Evolutionary conservation across 2,113 vertebrate species (phyloP).

Genomic region (Nibea coibor): DNA sequence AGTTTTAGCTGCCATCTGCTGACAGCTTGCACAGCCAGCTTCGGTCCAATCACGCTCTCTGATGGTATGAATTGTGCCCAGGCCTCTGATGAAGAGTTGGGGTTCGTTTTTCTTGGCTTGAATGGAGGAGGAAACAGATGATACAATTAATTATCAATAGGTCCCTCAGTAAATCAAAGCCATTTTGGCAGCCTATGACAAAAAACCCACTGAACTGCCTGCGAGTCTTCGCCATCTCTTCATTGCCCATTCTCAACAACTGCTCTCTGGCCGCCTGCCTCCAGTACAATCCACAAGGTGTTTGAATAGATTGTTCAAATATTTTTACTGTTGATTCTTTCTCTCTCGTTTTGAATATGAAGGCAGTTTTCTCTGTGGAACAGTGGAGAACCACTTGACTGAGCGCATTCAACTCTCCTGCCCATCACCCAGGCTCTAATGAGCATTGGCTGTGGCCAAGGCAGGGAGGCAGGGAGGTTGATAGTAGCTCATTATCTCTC

Average conservation of each 20-base stretch:
- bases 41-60: conserved; percentile 72
- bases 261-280: conserved; percentile 84
- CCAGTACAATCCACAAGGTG: conserved; percentile 83
- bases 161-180: conserved; percentile 86
- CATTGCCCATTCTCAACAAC: conserved; percentile 88
- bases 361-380: conserved; percentile 62
- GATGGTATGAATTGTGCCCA: conserved; percentile 74
- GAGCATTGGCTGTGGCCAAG: conserved; percentile 72
- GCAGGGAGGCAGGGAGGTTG: conserved; percentile 65
- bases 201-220: conserved; percentile 74
- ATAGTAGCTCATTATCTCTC: conserved; percentile 82
- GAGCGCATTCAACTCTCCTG: conserved; percentile 74
- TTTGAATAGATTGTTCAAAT: conserved; percentile 89
- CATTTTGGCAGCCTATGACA: conserved; percentile 83
- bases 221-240: conserved; percentile 76
- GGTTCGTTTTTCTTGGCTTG: conserved; percentile 84
- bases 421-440: conserved; percentile 78
- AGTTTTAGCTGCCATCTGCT: conserved; percentile 80
- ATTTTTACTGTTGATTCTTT: conserved; percentile 85
- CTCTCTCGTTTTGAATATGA: conserved; percentile 67
- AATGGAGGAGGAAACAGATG: conserved; percentile 85
- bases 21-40: conserved; percentile 74
- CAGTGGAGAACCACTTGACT: conserved; percentile 68
- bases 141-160: conserved; percentile 89
- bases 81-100: conserved; percentile 81